phyloP scores from a whole-genome alignment of 2,113 vertebrate species.

The Apus apus region DNA sequence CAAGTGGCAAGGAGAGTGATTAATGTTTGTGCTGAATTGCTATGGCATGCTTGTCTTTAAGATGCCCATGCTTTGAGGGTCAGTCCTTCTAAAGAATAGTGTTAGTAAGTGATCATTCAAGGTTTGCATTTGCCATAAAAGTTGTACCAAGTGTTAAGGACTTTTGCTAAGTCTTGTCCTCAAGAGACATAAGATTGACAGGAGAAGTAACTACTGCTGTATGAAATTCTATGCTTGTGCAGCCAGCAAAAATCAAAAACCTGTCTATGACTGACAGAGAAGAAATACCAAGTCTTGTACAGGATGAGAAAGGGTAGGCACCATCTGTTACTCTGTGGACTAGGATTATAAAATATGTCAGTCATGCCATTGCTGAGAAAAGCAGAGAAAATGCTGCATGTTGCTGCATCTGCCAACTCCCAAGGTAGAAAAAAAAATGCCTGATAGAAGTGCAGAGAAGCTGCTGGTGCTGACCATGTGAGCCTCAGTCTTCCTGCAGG shows the following conservation, averaged over 20 bases:
- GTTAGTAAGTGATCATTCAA: not conserved
- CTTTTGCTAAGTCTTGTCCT: not conserved
- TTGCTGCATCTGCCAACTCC: not conserved
- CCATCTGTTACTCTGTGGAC: constrained; percentile 49
- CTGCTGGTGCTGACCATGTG: not conserved
- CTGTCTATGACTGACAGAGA: constrained; percentile 41
- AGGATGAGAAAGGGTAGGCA: constrained; percentile 9
- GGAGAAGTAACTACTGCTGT: not conserved
- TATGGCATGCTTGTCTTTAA: not conserved
- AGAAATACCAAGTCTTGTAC: constrained; percentile 56
- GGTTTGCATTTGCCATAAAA: not conserved
- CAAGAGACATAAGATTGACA: not conserved
- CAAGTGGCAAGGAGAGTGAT: not conserved
- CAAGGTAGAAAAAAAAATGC: not conserved
- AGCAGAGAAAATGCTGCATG: constrained; percentile 2
- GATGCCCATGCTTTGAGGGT: not conserved
- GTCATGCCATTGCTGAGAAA: constrained; percentile 21
- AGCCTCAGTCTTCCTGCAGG: not conserved
- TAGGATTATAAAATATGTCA: constrained; percentile 51
- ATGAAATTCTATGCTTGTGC: not conserved
- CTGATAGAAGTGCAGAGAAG: not conserved
- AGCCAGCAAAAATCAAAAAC: not conserved
- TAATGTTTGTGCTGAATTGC: not conserved
- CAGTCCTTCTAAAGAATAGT: not conserved
- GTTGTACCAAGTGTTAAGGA: not conserved